Evolutionary conservation across 2,797 vertebrate species (phyloP).

Genomic region (Falco biarmicus): DNA sequence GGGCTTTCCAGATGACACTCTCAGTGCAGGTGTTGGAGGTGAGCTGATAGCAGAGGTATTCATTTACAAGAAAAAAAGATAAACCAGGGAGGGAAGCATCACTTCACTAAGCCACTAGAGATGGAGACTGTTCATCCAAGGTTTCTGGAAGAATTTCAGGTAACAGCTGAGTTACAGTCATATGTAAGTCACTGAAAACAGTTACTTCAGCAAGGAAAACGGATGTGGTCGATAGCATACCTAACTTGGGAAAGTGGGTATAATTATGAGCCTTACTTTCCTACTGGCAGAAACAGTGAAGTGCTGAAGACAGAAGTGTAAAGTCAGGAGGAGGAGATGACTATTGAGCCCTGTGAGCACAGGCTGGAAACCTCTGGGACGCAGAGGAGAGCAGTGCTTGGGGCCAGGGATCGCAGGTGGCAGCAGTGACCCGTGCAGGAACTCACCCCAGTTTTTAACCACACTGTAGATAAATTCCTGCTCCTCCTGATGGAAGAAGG

Average conservation of each 20-base stretch:
- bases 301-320: not conserved
- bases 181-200: not conserved
- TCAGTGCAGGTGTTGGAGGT: not conserved
- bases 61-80: not conserved
- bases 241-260: not conserved
- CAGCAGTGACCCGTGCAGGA: not conserved
- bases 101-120: not conserved
- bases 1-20: not conserved
- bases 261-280: not conserved
- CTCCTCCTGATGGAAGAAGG: not conserved
- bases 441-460: not conserved
- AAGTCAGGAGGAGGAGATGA: not conserved
- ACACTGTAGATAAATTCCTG: not conserved
- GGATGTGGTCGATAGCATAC: not conserved
- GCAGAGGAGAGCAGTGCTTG: accelerated
- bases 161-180: not conserved
- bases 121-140: not conserved
- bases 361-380: not conserved
- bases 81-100: not conserved
- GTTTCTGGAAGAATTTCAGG: conserved; percentile 17
- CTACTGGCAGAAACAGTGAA: not conserved
- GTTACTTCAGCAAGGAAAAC: not conserved
- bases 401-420: not conserved
- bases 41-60: not conserved
- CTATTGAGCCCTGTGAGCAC: not conserved